Base-by-base conservation (phyloP, 2,888 invertebrate genomes). In the Patella pellucida region DNA sequence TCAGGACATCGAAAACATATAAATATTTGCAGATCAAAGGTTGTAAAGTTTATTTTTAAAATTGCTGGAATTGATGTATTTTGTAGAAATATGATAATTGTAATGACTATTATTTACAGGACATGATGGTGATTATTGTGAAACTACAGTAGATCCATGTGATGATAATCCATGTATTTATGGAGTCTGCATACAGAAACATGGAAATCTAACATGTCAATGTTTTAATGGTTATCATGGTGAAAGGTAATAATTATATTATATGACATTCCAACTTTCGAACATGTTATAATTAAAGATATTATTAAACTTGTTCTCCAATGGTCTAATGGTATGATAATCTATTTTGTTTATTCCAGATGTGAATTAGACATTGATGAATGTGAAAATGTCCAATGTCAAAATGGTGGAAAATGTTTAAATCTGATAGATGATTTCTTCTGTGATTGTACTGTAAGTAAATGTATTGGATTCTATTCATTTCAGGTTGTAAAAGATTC, bases 371-470 rank as follows among this genome's bases (percentile, higher is more conserved):
- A 83, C 71, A 82, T 78, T 16, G 78, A 86, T 73, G 81, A 83
- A 54, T 86, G 86, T 76, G 69, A 31, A 9, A 67, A 67, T 12
- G 52, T 76, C 23, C 78, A 77, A 4, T 87, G 87, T 76, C 52
- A 80, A 16, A 83, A 85, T 74, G 77, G 78, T 54, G 85, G 85
- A 68, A 69, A 72, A 19, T 86, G 86, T 81, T 67, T 78, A 5
- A 83, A 84, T 75, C 75, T 82, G 69, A 75, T 86, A 27, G 79
- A 78, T 52, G 80, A 76, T n/a, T 86, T 78, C 74, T 72, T 76
- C 50, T 88, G 88, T 75, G 80, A 85, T 77, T 88, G 88, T 77
- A 75, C 84, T 4, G 86, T 85, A 81, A 82, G 88, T 82, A 11
- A 68, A 31, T 50, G 68, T 19, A 41, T 9, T 41, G 41, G 31